Base-by-base conservation (phyloP, 2,888 invertebrate species). In the Rosalia funebris region DNA sequence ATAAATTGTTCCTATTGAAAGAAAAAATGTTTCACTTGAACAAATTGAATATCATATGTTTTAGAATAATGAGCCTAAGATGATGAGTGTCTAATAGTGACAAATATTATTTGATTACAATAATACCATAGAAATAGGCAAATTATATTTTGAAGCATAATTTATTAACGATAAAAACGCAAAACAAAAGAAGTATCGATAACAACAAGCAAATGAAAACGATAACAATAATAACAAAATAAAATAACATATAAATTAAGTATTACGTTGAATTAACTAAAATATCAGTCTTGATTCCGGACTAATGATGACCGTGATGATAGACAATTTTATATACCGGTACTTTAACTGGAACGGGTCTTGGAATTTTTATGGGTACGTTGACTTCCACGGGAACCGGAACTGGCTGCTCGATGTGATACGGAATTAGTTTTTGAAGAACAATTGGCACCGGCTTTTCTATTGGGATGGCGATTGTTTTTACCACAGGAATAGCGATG, bases 361-460 rank as follows among this genome's bases (percentile, higher is more conserved):
- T 89, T 44, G 87, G 86, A 0, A 90, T 88, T 0, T 87, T 86
- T n/a, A 89, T 87, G 2, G 88, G 85, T 9, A 89, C 79, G 71
- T 89, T 89, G 66, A 89, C 89, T 41, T 89, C 84, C 0, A 90
- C 89, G 53, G 86, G 86, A 16, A 89, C 88, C 1, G 90, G 90
- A 1, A 89, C 88, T 0, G 88, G 87, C 71, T 89, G 89, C 60
- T 89, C 85, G 55, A 86, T 86, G 0, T 89, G 88, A 17, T 89
- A 87, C 25, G 87, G 87, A 0, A 89, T 86, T 1, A 82, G 81
- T 71, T 85, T 89, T 65, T 89, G 89, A 0, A 90, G 88, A 0
- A 88, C 87, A 72, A 89, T 89, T 0, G 90, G 90, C 1, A 90
- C 89, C 15, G 89, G 89, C 74, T 89, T 90, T 70, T 90, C 90